These are phyloP conservation scores for Ptychoptera contaminata DNA, from an alignment of 2,888 invertebrate species.

Conservation along the genomic window DNA sequence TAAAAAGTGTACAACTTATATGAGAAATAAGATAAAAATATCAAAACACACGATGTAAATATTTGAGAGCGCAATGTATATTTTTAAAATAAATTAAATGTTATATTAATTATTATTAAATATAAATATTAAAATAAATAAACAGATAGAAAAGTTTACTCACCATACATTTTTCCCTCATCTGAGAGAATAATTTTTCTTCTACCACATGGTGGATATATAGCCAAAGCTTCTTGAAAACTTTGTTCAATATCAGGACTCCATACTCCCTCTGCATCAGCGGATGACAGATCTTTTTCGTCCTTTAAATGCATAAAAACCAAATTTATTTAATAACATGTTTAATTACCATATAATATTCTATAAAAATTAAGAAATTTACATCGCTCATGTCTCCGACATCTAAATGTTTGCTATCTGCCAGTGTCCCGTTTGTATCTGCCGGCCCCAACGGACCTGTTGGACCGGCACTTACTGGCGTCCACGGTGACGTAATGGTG, in stretches of 20 bases:
- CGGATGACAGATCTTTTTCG: slow-evolving; percentile 82
- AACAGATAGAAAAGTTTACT: slow-evolving; percentile 35
- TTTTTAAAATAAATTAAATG: no score
- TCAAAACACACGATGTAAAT: no score
- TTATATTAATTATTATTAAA: no score
- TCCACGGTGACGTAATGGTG: slow-evolving; percentile 96
- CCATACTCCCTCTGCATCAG: slow-evolving; percentile 99
- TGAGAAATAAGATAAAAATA: no score
- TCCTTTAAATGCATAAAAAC: slow-evolving; percentile 39
- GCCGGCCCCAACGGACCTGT: slow-evolving; percentile 42
- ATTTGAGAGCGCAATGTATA: no score
- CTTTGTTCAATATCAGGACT: slow-evolving; percentile 99
- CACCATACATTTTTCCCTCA: slow-evolving; percentile 99
- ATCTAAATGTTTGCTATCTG: slow-evolving; percentile 81
- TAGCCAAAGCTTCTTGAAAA: slow-evolving; percentile 98
- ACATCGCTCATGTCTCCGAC: slow-evolving; percentile 79
- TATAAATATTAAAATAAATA: no score
- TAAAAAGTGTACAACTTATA: no score
- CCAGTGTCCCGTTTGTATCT: slow-evolving; percentile 84
- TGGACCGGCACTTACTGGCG: slow-evolving; percentile 71
- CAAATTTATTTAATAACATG: neutral
- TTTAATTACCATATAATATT: slow-evolving; percentile 1
- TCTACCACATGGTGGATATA: slow-evolving; percentile 98
- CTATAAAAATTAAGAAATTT: slow-evolving; percentile 4
- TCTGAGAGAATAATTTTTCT: slow-evolving; percentile 99